Evolutionary conservation across 2,888 invertebrate genomes (phyloP), one percentile per base, ranked within the genome.

Genomic region (Cabera pusaria): DNA sequence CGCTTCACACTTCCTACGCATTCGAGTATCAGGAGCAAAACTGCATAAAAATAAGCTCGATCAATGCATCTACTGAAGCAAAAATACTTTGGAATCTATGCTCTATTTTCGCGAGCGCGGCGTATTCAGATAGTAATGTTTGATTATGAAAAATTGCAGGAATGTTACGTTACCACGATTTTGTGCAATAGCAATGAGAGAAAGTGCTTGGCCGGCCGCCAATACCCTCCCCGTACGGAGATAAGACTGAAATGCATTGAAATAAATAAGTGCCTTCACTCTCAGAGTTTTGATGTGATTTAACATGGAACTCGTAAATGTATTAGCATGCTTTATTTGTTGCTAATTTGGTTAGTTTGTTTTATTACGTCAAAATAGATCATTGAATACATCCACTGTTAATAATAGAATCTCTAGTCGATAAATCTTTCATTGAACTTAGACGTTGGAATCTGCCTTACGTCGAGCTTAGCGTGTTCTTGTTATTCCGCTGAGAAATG

Each of bases 161-260:
- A 41, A 40, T 36, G 35, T 36, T 44, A 37, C 40, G 36, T 31
- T 41, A 24, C 26, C 24, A 34, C 40, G 59, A 58, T 64, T 66
- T 70, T 70, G 68, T 75, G 65, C 67, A 70, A 67, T 64, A 63
- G 62, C 59, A 64, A 73, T 68, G 70, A 71, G 73, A 69, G 78
- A 84, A 81, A 84, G 81, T 79, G 57, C 35, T 78, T 86, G 86
- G 83, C 74, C 43, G 44, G 35, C 40, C 46, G 80, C 85, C 85
- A 85, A 75, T 68, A 52, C 65, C 64, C 68, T 52, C 49, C 32
- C 44, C 22, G 32, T 42, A 27, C 23, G 22, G 34, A 23, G 45
- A 49, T 53, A 53, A 39, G 35, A 39, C 43, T 28, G 39, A 49
- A 49, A 72, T 70, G 71, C 66, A 72, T 61, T 54, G 54, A 72